A percentile compares a stretch with the other conserved stretches of the same genome.
phyloP scores from a whole-genome alignment of 2,797 vertebrate species.

The Streptopelia turtur region DNA sequence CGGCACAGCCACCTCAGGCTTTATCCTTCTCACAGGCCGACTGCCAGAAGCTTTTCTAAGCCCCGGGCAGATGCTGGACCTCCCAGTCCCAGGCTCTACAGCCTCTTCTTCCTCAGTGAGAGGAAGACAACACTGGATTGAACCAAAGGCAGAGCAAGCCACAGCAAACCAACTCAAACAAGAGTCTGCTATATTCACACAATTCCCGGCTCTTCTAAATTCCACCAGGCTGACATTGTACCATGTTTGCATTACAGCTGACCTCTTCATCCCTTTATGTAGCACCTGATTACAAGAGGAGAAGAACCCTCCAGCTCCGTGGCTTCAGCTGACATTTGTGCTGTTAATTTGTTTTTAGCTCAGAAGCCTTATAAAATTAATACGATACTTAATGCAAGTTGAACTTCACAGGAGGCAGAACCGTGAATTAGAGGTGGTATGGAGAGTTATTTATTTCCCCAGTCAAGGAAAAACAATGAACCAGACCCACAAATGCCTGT shows the following conservation, averaged over 20 bases:
- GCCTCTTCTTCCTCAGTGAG: not conserved
- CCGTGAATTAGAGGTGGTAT: not conserved
- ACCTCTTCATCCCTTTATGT: not conserved
- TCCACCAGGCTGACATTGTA: not conserved
- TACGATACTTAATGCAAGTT: not conserved
- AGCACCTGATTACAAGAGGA: not conserved
- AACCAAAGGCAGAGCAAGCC: not conserved
- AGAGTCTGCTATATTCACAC: not conserved
- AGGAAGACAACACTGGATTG: fast-evolving
- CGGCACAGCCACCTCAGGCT: not conserved
- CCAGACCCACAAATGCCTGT: not conserved
- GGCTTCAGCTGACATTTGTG: not conserved
- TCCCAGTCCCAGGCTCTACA: not conserved
- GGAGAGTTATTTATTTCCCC: not conserved
- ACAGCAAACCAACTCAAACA: not conserved
- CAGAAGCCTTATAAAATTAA: conserved; percentile 5
- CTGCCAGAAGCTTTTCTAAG: not conserved
- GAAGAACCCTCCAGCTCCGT: not conserved
- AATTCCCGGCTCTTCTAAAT: not conserved
- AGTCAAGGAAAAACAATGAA: not conserved
- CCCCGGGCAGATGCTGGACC: not conserved
- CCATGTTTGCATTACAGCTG: not conserved
- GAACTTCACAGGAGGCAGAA: not conserved
- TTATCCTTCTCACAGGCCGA: not conserved
- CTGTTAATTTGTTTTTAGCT: not conserved